Percentiles rank a stretch among this genome's conserved stretches.
These are phyloP conservation scores for Drosophila ambigua DNA, from an alignment of 1,140 invertebrate genomes.

Conservation along the genomic window DNA sequence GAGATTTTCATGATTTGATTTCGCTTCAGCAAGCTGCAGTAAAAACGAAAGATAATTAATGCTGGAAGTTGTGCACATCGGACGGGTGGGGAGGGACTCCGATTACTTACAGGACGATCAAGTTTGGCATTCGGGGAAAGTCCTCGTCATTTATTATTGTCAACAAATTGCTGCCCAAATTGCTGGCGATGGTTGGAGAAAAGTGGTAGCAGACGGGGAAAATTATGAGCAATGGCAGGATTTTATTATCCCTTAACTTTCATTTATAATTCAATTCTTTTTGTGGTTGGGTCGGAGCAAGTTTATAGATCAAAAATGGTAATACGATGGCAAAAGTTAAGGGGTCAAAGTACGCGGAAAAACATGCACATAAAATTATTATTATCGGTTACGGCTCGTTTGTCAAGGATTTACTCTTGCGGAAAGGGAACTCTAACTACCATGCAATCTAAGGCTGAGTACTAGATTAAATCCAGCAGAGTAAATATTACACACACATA, in stretches of 20 bases:
- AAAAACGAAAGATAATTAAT: slow-evolving; percentile 40
- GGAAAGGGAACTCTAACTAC: background rate
- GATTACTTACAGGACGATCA: slow-evolving; percentile 88
- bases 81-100: slow-evolving; percentile 1
- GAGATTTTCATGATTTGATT: slow-evolving; percentile 88
- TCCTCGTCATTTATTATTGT: slow-evolving; percentile 86
- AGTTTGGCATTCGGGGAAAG: slow-evolving; percentile 86
- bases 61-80: slow-evolving; percentile 20
- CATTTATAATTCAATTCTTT: slow-evolving; percentile 47
- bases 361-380: slow-evolving; percentile 61
- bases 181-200: slow-evolving; percentile 84
- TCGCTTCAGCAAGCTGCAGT: slow-evolving; percentile 87
- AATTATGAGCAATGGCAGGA: slow-evolving; percentile 58
- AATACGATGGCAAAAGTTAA: slow-evolving; percentile 37
- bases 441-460: no score
- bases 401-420: slow-evolving; percentile 18
- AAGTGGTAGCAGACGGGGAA: slow-evolving; percentile 41
- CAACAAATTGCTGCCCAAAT: slow-evolving; percentile 88
- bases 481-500: no score
- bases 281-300: slow-evolving; percentile 57
- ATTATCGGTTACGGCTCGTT: slow-evolving; percentile 29
- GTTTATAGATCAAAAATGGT: slow-evolving; percentile 50
- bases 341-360: slow-evolving; percentile 43
- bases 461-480: no score
- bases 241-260: slow-evolving; percentile 55